A percentile compares a stretch with the other conserved stretches of the same genome.
These are phyloP conservation scores for Dryocosmus kuriphilus DNA, from an alignment of 2,888 invertebrate genomes.

Conservation along the genomic window DNA sequence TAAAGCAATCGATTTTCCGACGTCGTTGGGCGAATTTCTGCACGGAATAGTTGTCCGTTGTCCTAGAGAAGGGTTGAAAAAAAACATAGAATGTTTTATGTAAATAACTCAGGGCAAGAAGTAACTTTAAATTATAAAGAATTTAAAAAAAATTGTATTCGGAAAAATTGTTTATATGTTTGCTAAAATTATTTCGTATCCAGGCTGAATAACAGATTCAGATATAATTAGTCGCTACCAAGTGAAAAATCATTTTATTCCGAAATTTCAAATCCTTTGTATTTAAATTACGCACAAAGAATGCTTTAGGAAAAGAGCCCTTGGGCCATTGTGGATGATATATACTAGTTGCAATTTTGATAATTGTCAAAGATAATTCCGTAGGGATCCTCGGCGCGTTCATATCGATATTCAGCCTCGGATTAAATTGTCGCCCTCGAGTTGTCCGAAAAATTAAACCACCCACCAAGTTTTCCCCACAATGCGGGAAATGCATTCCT, in stretches of 20 bases:
- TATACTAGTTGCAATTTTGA: slow-evolving; percentile 61
- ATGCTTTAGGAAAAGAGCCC: background rate
- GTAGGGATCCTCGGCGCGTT: slow-evolving; percentile 51
- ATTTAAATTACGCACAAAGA: background rate
- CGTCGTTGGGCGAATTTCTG: background rate
- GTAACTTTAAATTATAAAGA: background rate
- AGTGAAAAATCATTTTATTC: background rate
- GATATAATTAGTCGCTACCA: background rate
- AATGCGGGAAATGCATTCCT: background rate
- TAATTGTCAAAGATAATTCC: slow-evolving; percentile 66
- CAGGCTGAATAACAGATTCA: too few species aligned
- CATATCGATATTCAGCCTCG: slow-evolving; percentile 51
- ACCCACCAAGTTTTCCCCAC: background rate
- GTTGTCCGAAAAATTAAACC: background rate
- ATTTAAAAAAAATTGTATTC: background rate
- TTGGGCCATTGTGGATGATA: background rate
- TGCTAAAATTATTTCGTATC: too few species aligned
- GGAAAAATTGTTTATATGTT: too few species aligned
- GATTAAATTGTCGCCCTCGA: slow-evolving; percentile 46
- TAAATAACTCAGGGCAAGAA: background rate
- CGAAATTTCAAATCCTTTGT: background rate
- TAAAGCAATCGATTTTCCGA: background rate
- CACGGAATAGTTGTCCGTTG: background rate
- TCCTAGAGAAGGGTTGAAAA: background rate
- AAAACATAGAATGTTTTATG: background rate